Conservation (phyloP, 2,113 vertebrate species). For the Morone chrysops region DNA sequence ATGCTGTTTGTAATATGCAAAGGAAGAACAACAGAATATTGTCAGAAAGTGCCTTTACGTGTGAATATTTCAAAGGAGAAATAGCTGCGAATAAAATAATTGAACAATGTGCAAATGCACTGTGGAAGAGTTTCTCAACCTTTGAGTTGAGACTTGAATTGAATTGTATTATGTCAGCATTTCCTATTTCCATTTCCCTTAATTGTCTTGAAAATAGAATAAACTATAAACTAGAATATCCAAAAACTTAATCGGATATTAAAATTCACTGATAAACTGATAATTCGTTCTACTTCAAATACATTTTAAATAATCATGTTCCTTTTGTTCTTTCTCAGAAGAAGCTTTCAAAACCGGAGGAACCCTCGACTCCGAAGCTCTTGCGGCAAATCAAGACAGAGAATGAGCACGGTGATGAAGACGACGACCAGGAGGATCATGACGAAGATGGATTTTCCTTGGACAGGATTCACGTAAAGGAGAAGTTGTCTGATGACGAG, state of each 20-base stretch:
- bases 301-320: conserved; percentile 7
- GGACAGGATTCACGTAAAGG: conserved; percentile 59
- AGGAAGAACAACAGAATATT: background rate
- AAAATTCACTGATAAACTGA: background rate
- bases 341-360: conserved; percentile 88
- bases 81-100: background rate
- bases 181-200: background rate
- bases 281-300: no score
- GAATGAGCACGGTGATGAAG: conserved; percentile 84
- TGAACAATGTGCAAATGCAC: background rate
- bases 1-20: background rate
- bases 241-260: background rate
- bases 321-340: conserved; percentile 78
- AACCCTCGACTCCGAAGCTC: conserved; percentile 85
- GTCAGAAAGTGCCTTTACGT: background rate
- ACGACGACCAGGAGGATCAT: conserved; percentile 68
- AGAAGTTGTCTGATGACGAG: conserved; percentile 54
- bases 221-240: background rate
- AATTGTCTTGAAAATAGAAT: background rate
- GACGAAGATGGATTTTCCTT: conserved; percentile 67
- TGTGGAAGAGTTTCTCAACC: background rate
- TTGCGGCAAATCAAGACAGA: conserved; percentile 91
- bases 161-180: background rate
- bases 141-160: background rate
- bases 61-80: conserved; percentile 1